These are phyloP conservation scores for Drosophila merina DNA, from an alignment of 2,888 invertebrate genomes.

Conservation along the genomic window DNA sequence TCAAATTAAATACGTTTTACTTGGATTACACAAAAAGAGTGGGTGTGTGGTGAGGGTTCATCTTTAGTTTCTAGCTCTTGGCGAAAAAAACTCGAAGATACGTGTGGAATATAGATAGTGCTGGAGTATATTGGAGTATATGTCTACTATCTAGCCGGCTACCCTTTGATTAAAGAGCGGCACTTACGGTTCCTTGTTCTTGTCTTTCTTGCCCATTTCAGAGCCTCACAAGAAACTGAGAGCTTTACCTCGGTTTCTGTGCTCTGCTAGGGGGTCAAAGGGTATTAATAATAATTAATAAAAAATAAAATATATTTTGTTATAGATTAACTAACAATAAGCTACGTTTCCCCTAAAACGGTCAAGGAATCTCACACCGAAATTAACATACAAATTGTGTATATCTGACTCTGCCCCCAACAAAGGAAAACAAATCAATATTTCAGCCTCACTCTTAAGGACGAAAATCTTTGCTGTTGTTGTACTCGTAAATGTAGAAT, in stretches of 20 bases:
- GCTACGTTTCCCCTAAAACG: neutral
- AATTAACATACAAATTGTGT: neutral
- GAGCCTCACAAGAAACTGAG: conserved; percentile 27
- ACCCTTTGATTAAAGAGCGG: conserved; percentile 34
- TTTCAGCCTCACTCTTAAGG: neutral
- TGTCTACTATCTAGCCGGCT: conserved; percentile 56
- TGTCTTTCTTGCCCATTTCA: conserved; percentile 82
- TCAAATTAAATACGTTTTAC: conserved; percentile 60
- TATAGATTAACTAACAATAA: neutral
- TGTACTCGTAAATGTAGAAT: neutral
- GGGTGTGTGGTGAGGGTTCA: conserved; percentile 7
- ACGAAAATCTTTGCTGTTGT: conserved; percentile 10
- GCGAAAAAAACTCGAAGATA: conserved; percentile 13
- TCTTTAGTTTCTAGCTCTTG: conserved; percentile 25
- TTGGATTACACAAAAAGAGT: conserved; percentile 29
- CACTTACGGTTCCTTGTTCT: conserved; percentile 82
- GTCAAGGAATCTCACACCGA: neutral
- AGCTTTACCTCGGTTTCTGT: conserved; percentile 13
- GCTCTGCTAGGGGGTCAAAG: conserved; percentile 28
- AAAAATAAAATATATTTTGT: conserved; percentile 7
- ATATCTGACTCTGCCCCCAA: conserved; percentile 3
- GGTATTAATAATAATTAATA: conserved; percentile 31
- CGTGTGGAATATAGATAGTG: conserved; percentile 48
- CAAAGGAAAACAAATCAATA: conserved; percentile 30
- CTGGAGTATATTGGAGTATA: conserved; percentile 39